Evolutionary conservation across 2,797 vertebrate genomes (phyloP), one percentile per base, ranked within the genome.

Genomic region (Nyctibius grandis): DNA sequence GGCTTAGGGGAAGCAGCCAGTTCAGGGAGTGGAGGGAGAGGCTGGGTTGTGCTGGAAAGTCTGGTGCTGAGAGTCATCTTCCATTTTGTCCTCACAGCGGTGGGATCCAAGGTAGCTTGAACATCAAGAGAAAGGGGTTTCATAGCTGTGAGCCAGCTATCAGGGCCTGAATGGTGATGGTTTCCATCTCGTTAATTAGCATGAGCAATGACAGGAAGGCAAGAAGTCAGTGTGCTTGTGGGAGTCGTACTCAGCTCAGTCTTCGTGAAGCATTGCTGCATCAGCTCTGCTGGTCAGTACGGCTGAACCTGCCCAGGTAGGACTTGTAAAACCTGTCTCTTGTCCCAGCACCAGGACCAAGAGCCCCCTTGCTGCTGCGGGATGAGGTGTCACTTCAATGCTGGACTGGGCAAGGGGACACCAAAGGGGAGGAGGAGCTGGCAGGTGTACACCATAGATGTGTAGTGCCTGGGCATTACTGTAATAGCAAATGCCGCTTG

Each of bases 351-450:
- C 5, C 15, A 31, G 42, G 31, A 40, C 17, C 0, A 1, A 45
- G 34, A 29, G 38, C 54, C 42, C 28, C 7, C 15, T 42, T 20
- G 28, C 73, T 42, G 0, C 31, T 11, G 45, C 5, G 15, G 40
- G 38, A n/a, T 20, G 33, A 53, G 48, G 34, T 21, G 21, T 16
- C 18, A 2, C 28, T 25, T 47, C 57, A 33, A 1, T 22, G 29
- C 40, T n/a, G 44, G 29, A 23, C 47, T 34, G 47, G 53, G 40
- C 33, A 5, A 40, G 57, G 40, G 33, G 18, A 64, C 8, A 10
- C 8, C 0, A 0, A 59, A 74, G 40, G 51, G 44, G 36, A n/a
- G 57, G 25, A 33, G 44, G 31, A 61, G 25, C 12, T 0, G 1
- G 29, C n/a, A 40, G 59, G 13, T 7, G 11, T 15, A 34, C 29